phyloP scores from a whole-genome alignment of 2,797 vertebrate species.

The Masticophis lateralis region DNA sequence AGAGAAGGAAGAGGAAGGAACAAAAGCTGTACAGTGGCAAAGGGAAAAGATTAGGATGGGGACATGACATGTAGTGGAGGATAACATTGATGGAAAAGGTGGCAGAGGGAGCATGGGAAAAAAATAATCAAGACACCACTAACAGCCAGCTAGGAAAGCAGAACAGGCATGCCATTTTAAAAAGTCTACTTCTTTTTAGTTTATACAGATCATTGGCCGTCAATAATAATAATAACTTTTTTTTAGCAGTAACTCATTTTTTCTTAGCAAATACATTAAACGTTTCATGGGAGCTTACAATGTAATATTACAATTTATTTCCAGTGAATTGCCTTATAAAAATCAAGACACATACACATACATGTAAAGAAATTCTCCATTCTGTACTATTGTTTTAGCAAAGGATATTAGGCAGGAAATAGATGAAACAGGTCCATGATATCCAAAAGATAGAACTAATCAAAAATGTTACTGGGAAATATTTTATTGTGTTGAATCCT shows the following conservation, averaged over 20 bases:
- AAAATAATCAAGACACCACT: not conserved
- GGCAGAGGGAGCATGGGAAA: not conserved
- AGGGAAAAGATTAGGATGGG: not conserved
- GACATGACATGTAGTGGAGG: not conserved
- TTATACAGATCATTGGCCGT: not conserved
- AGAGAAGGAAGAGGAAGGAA: not conserved
- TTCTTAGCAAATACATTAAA: not conserved
- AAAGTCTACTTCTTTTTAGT: not conserved
- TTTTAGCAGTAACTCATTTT: not conserved
- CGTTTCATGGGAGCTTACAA: not conserved
- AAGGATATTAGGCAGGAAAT: slow-evolving; percentile 97
- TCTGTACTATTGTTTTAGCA: not conserved
- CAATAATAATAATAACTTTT: not conserved
- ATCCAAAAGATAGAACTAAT: slow-evolving; percentile 91
- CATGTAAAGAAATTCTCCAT: not conserved
- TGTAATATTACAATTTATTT: not conserved
- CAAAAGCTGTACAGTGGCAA: not conserved
- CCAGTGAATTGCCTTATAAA: not conserved
- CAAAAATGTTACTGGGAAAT: slow-evolving; percentile 79
- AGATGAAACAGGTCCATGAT: slow-evolving; percentile 86
- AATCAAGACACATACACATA: not conserved
- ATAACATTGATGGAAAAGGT: not conserved
- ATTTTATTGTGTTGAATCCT: slow-evolving; percentile 69
- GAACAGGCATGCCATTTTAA: not conserved
- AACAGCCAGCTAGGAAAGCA: not conserved